These are phyloP conservation scores for Piliocolobus tephrosceles DNA, from an alignment of 2,113 vertebrate species.

Conservation along the genomic window DNA sequence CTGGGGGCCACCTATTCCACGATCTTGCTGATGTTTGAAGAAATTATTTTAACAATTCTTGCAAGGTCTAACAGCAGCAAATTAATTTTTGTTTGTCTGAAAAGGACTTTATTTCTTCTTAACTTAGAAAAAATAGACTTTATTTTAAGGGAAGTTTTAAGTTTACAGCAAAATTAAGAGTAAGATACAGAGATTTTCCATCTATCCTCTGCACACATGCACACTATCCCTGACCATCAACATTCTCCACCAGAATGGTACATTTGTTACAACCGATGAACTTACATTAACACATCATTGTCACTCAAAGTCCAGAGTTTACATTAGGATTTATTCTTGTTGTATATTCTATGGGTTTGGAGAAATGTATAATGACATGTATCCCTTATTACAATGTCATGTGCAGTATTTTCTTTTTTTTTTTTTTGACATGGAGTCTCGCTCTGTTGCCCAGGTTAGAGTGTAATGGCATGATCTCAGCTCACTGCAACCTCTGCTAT, in stretches of 20 bases:
- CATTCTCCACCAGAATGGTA: not conserved
- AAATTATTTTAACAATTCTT: not conserved
- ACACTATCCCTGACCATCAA: not conserved
- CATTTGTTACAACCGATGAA: not conserved
- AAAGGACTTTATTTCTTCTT: not conserved
- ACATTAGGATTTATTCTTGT: not conserved
- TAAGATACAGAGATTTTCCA: not conserved
- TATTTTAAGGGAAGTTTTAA: not conserved
- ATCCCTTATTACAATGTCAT: not conserved
- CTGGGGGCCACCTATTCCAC: not conserved
- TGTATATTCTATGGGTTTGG: not conserved
- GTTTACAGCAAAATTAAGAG: not conserved
- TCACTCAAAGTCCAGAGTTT: not conserved
- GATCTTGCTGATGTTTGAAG: not conserved
- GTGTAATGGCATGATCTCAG: no score
- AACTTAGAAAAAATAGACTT: not conserved
- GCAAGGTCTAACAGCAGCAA: not conserved
- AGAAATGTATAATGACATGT: not conserved
- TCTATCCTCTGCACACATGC: not conserved
- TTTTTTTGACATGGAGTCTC: no score
- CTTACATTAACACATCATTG: not conserved
- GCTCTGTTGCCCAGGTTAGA: no score
- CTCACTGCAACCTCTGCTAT: no score
- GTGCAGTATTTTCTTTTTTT: no score
- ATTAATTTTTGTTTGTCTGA: not conserved